A percentile compares a stretch with the other conserved stretches of the same genome.
Conservation (phyloP, 2,113 vertebrate species). For the Cyanocitta stelleri region DNA sequence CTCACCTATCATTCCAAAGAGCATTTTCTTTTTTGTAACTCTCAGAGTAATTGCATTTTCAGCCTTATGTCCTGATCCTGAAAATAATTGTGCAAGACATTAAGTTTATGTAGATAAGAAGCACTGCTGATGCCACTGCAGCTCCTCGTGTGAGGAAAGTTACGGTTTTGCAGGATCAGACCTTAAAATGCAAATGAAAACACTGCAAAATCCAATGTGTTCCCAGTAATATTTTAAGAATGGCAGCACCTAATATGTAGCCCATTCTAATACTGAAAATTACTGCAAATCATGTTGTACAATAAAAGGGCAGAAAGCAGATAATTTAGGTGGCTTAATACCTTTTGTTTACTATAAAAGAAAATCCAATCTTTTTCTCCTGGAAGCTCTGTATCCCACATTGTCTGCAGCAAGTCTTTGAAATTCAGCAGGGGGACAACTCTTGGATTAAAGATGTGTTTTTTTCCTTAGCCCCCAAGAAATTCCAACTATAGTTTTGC, state of each 20-base stretch:
- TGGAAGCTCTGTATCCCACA: neutral
- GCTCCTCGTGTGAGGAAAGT: neutral
- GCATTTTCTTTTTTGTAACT: neutral
- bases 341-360: neutral
- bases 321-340: neutral
- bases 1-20: conserved; percentile 31
- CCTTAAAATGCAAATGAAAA: neutral
- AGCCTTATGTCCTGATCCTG: conserved; percentile 8
- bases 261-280: neutral
- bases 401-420: conserved; percentile 34
- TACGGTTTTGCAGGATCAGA: neutral
- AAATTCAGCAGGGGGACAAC: conserved; percentile 44
- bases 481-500: conserved; percentile 37
- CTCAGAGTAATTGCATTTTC: conserved; percentile 15
- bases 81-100: conserved; percentile 40
- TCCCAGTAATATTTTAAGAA: neutral
- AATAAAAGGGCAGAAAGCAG: neutral
- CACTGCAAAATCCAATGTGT: neutral
- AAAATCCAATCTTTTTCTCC: neutral
- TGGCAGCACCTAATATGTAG: neutral
- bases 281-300: neutral
- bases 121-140: neutral
- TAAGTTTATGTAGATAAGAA: conserved; percentile 37
- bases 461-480: conserved; percentile 43
- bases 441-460: conserved; percentile 32